These are phyloP conservation scores for Nephrotoma flavescens DNA, from an alignment of 2,888 invertebrate genomes.

Conservation along the genomic window DNA sequence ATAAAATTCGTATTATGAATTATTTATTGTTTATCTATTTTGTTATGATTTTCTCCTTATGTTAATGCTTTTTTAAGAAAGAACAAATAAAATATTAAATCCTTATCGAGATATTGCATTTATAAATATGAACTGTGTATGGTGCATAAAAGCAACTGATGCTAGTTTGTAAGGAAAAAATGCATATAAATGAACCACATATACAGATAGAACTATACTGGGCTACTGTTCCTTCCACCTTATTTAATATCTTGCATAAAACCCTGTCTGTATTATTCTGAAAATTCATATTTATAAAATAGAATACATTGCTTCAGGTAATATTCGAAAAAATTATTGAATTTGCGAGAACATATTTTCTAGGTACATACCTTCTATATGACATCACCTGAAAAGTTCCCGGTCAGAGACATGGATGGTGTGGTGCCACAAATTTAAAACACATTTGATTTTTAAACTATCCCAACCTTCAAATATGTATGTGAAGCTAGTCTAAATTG, in stretches of 20 bases:
- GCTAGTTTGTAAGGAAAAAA: not conserved
- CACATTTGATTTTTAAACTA: no score
- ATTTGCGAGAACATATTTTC: not conserved
- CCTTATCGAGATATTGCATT: not conserved
- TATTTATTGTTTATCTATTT: not conserved
- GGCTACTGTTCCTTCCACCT: not conserved
- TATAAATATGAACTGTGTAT: not conserved
- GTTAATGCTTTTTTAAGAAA: not conserved
- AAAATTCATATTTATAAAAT: not conserved
- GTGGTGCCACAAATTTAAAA: no score
- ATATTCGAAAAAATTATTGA: not conserved
- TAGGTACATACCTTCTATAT: not conserved
- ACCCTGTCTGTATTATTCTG: not conserved
- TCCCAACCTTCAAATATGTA: no score
- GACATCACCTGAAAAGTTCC: no score
- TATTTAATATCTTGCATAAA: not conserved
- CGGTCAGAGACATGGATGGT: no score
- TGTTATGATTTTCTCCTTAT: not conserved
- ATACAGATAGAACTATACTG: not conserved
- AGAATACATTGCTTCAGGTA: not conserved
- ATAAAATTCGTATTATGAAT: not conserved
- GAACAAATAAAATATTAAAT: not conserved
- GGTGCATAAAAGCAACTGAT: not conserved
- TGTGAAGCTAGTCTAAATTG: no score
- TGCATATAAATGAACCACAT: no score